Base-by-base conservation (phyloP, 2,797 vertebrate species). In the Gorsachius magnificus region DNA sequence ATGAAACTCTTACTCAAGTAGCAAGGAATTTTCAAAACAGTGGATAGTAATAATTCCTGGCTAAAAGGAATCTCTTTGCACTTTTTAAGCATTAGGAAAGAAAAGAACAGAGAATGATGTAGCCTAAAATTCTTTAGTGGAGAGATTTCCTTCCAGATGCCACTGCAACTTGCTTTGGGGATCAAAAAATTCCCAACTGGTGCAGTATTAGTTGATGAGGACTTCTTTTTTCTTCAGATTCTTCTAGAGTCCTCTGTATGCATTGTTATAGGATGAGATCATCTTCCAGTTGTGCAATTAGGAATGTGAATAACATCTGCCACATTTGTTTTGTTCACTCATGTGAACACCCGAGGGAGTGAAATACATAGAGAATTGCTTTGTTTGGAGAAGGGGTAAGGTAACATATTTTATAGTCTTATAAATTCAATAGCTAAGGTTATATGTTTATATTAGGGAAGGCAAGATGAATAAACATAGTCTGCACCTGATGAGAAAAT, bases 221-320 rank as follows among this genome's bases (percentile, higher is more conserved):
- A 43, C 10, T 80, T 88, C 5, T 91, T 74, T 91, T 68, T 66
- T 33, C 43, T 83, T 72, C 66, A 48, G 72, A 83, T 81, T 81
- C 46, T 94, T 93, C 70, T 88, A 45, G 77, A 50, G n/a, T 78
- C 69, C 31, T 93, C 69, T 36, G 11, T 56, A 69, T 75, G 77
- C 80, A 95, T 95, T 93, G 56, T 72, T 96, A 72, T 28, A 86
- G 31, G 54, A 93, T 96, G 93, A 95, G 91, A 91, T 93, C 91
- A 95, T 25, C 85, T 95, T 96, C 93, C 93, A 96, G 89, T 95
- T 95, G 94, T 96, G 83, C 72, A 97, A 91, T 93, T 95, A 95
- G 66, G 82, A 96, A 95, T 96, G 95, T 93, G 87, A 93, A 87
- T 87, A 97, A 96, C 92, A 96, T 96, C 95, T 96, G 93, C 46